Percentiles rank a stretch among this genome's conserved stretches.
These are phyloP conservation scores for Gallinago jamesoni DNA, from an alignment of 2,113 vertebrate species.

Conservation along the genomic window DNA sequence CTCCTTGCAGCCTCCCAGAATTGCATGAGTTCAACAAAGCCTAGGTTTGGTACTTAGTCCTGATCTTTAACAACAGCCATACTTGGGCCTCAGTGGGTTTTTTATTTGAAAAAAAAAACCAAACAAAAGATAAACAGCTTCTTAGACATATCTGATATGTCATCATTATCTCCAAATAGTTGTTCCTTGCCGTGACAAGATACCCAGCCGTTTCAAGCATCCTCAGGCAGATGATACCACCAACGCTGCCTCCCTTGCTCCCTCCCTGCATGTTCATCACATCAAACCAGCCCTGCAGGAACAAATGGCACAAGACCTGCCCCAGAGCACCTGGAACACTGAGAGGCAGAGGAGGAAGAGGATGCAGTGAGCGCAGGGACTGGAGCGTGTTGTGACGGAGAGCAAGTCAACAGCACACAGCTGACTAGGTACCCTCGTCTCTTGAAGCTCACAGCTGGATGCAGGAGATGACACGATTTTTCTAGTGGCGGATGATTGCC, in stretches of 20 bases:
- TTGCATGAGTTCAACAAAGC: background rate
- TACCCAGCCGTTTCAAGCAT: background rate
- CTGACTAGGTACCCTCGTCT: background rate
- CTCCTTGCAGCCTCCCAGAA: background rate
- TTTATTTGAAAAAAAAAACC: background rate
- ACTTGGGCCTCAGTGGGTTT: background rate
- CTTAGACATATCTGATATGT: background rate
- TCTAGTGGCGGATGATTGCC: background rate
- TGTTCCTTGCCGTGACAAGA: background rate
- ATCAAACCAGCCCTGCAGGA: background rate
- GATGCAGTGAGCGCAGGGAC: rapidly evolving
- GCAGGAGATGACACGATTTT: background rate
- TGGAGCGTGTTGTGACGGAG: rapidly evolving
- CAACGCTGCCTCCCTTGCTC: rapidly evolving
- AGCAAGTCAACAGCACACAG: rapidly evolving
- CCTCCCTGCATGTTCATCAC: rapidly evolving
- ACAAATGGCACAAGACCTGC: background rate
- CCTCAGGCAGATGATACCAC: background rate
- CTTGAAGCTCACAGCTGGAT: background rate
- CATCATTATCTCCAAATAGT: background rate
- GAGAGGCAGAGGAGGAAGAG: background rate
- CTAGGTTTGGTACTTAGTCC: background rate
- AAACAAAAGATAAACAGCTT: background rate
- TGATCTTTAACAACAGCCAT: background rate
- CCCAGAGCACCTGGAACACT: background rate